Evolutionary conservation across 2,888 invertebrate species (phyloP).

Genomic region (Pyrrhosoma nymphula): DNA sequence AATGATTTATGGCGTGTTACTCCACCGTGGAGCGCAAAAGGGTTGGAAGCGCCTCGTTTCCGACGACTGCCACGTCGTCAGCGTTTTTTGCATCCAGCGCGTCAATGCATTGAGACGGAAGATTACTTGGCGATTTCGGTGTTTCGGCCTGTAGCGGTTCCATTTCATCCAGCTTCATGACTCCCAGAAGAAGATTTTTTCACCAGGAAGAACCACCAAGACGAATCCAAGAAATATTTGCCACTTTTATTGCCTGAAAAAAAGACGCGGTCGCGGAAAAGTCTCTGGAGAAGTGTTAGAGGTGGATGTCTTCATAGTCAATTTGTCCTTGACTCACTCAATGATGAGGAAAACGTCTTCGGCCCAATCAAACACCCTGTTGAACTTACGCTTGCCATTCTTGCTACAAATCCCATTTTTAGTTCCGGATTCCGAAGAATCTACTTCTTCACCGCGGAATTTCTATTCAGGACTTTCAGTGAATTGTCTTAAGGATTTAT

Average conservation of each 20-base stretch:
- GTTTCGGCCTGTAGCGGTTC: background rate
- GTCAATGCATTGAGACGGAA: background rate
- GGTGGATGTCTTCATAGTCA: background rate
- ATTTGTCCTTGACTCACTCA: background rate
- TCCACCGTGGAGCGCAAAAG: background rate
- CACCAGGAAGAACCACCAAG: background rate
- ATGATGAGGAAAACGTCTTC: background rate
- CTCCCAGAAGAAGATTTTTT: background rate
- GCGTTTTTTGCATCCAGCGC: background rate
- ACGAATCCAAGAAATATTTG: background rate
- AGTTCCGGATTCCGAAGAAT: too few relatives aligned
- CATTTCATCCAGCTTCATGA: background rate
- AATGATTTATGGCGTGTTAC: background rate
- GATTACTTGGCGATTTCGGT: background rate
- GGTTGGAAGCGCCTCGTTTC: background rate
- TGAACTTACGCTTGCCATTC: too few relatives aligned
- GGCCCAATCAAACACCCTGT: background rate
- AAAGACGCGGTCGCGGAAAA: background rate
- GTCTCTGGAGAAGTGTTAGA: background rate
- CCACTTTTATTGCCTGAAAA: background rate
- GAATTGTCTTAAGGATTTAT: too few relatives aligned
- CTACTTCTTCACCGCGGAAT: too few relatives aligned
- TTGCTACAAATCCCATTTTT: too few relatives aligned
- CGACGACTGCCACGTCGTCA: background rate
- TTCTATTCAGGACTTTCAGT: too few relatives aligned